Evolutionary conservation across 2,113 vertebrate genomes (phyloP).

Genomic region (Bos javanicus): DNA sequence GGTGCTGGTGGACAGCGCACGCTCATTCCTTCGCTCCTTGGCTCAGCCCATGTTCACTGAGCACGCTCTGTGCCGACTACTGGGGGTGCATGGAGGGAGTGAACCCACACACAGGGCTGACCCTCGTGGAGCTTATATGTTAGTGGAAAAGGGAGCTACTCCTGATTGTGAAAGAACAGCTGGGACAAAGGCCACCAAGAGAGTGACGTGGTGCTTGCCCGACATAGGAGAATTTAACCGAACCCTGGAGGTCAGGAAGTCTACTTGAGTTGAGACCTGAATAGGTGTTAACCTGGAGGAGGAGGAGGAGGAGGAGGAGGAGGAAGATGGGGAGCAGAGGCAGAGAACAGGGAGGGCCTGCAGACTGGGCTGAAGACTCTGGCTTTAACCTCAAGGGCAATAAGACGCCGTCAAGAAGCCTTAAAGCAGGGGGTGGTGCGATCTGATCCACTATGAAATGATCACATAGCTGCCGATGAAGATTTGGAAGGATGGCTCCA

Average conservation of each 20-base stretch:
- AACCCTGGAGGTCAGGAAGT: neutral
- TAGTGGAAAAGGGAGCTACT: neutral
- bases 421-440: neutral
- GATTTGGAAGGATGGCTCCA: neutral
- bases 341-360: neutral
- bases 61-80: rapidly evolving
- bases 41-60: neutral
- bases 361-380: neutral
- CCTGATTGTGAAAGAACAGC: neutral
- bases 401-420: neutral
- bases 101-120: neutral
- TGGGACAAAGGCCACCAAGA: neutral
- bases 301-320: neutral
- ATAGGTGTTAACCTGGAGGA: neutral
- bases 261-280: neutral
- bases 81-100: too few species aligned
- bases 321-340: neutral
- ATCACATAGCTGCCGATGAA: neutral
- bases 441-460: neutral
- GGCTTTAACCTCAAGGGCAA: neutral
- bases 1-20: rapidly evolving
- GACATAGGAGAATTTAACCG: neutral
- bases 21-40: too few species aligned
- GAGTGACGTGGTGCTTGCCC: neutral
- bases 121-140: neutral